Evolutionary conservation across 2,888 invertebrate genomes (phyloP).

Genomic region (Isotomurus palustris): DNA sequence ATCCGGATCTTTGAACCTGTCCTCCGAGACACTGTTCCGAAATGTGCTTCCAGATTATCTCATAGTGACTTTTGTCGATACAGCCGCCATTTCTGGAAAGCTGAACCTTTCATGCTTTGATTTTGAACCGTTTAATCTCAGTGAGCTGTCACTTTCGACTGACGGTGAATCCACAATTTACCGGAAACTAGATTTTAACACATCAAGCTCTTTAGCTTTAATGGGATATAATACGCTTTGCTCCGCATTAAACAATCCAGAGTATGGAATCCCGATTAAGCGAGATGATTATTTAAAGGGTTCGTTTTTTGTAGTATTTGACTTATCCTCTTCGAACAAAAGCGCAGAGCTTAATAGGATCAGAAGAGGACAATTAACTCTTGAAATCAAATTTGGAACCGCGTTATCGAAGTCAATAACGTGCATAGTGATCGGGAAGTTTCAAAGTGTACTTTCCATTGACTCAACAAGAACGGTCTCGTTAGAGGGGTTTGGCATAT

Average conservation of each 20-base stretch:
- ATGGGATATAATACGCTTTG: neutral
- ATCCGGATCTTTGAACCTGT: neutral
- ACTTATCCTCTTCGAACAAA: neutral
- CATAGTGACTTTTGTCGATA: neutral
- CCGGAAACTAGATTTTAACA: neutral
- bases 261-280: neutral
- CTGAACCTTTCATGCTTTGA: neutral
- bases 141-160: neutral
- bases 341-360: too few relatives aligned
- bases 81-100: neutral
- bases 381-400: neutral
- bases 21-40: neutral
- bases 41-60: neutral
- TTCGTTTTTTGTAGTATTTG: neutral
- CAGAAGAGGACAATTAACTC: conserved; percentile 1
- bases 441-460: too few relatives aligned
- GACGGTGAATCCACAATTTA: neutral
- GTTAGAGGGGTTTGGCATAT: too few relatives aligned
- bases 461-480: too few relatives aligned
- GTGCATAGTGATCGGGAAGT: neutral
- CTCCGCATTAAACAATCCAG: neutral
- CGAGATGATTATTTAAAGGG: conserved; percentile 2
- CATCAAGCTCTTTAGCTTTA: neutral
- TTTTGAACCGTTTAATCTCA: neutral
- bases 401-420: neutral